Conservation (phyloP, 2,797 vertebrate species). For the Micropoecilia bifurca region DNA sequence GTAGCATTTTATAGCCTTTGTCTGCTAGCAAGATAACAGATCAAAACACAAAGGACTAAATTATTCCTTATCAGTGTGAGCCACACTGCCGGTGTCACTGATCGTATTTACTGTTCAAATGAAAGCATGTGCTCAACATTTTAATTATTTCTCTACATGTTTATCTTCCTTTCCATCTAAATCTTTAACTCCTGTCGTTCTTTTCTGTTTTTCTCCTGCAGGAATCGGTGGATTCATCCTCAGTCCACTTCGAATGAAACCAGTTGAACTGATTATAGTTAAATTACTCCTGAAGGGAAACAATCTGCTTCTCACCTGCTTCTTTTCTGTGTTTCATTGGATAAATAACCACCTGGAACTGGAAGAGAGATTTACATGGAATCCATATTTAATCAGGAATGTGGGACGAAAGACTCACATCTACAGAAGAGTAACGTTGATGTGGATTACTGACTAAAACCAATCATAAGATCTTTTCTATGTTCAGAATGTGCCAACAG, state of each 20-base stretch:
- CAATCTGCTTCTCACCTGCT: background rate
- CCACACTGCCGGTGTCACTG: background rate
- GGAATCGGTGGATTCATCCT: background rate
- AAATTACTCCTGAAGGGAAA: constrained; percentile 11
- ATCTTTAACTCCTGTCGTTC: background rate
- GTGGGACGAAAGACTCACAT: background rate
- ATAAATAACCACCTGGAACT: background rate
- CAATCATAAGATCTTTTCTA: background rate
- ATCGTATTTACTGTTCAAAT: background rate
- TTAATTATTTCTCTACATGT: rapidly evolving
- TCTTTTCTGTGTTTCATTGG: background rate
- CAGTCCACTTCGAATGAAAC: constrained; percentile 6
- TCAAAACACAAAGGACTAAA: background rate
- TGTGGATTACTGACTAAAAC: background rate
- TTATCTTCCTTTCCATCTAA: constrained; percentile 2
- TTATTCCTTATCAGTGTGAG: background rate
- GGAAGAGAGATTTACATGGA: background rate
- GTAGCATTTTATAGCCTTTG: background rate
- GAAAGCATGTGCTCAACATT: background rate
- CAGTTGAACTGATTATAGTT: background rate
- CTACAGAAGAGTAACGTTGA: background rate
- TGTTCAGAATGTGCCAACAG: background rate
- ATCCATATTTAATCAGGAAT: background rate
- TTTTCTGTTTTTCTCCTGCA: constrained; percentile 18
- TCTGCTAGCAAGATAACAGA: background rate